Evolutionary conservation across 2,888 invertebrate genomes (phyloP).

Genomic region (Sinotaia quadrata): DNA sequence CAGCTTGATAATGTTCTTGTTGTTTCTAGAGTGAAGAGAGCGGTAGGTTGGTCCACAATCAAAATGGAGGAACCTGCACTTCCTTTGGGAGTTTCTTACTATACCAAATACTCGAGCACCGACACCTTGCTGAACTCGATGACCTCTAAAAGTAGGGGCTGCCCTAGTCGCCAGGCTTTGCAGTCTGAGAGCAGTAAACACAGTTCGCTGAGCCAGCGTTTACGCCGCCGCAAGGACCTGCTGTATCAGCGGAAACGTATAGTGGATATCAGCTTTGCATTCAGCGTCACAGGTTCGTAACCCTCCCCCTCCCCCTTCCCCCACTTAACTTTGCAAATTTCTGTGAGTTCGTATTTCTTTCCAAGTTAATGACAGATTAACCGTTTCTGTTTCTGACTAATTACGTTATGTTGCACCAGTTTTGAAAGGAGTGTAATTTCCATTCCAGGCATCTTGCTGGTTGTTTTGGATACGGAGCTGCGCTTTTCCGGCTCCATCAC

Average conservation of each 20-base stretch:
- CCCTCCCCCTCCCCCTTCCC: neutral
- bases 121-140: slow-evolving; percentile 52
- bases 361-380: too few relatives aligned
- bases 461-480: slow-evolving; percentile 57
- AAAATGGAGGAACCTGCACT: slow-evolving; percentile 36
- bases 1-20: too few relatives aligned
- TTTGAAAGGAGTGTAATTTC: too few relatives aligned
- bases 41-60: too few relatives aligned
- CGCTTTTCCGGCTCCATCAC: slow-evolving; percentile 45
- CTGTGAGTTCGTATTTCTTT: too few relatives aligned
- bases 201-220: slow-evolving; percentile 52
- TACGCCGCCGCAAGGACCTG: slow-evolving; percentile 55
- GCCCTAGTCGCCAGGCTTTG: slow-evolving; percentile 16
- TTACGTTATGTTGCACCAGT: neutral
- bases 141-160: slow-evolving; percentile 32
- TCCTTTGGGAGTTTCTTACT: slow-evolving; percentile 39
- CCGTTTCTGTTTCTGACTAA: neutral
- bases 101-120: slow-evolving; percentile 56
- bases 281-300: slow-evolving; percentile 45
- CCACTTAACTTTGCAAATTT: neutral
- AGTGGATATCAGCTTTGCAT: slow-evolving; percentile 54
- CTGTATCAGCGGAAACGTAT: slow-evolving; percentile 53
- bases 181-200: slow-evolving; percentile 28
- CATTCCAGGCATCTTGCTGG: slow-evolving; percentile 48
- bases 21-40: too few relatives aligned